phyloP scores from a whole-genome alignment of 2,797 vertebrate species.

The Anguilla pacifica region DNA sequence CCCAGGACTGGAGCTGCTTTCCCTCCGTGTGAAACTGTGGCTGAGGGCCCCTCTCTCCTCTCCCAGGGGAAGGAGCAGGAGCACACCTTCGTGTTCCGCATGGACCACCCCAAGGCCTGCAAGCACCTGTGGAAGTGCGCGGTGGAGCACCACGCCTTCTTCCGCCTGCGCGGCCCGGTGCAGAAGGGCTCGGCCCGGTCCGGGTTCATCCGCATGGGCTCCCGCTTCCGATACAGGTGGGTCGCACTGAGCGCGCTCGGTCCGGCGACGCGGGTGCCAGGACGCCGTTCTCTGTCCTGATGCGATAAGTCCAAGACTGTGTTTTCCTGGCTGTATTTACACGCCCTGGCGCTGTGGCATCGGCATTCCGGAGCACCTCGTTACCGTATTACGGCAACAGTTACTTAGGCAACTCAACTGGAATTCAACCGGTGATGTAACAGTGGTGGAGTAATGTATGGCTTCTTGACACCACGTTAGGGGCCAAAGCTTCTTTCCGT shows the following conservation, averaged over 20 bases:
- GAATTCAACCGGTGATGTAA: not conserved
- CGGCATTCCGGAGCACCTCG: not conserved
- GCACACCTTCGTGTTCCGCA: constrained; percentile 95
- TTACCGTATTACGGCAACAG: not conserved
- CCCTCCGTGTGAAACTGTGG: not conserved
- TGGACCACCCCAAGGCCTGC: constrained; percentile 98
- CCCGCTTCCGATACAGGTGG: constrained; percentile 96
- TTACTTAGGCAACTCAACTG: not conserved
- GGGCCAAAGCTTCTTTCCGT: no score
- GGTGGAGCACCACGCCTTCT: constrained; percentile 97
- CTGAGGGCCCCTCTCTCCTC: not conserved
- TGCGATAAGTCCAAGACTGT: not conserved
- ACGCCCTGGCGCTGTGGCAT: no score
- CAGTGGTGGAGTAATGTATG: not conserved
- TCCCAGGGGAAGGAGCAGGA: constrained; percentile 94
- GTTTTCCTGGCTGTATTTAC: not conserved
- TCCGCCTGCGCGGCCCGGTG: constrained; percentile 93
- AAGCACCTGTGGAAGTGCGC: constrained; percentile 99
- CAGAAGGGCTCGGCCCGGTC: constrained; percentile 85
- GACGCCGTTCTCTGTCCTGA: not conserved
- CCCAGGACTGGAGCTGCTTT: no score
- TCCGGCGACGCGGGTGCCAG: not conserved
- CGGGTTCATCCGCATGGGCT: constrained; percentile 93
- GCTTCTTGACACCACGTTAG: not conserved
- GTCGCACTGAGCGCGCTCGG: not conserved